These are phyloP conservation scores for Neosilurus mollespiculum DNA, from an alignment of 2,797 vertebrate species.

Conservation along the genomic window DNA sequence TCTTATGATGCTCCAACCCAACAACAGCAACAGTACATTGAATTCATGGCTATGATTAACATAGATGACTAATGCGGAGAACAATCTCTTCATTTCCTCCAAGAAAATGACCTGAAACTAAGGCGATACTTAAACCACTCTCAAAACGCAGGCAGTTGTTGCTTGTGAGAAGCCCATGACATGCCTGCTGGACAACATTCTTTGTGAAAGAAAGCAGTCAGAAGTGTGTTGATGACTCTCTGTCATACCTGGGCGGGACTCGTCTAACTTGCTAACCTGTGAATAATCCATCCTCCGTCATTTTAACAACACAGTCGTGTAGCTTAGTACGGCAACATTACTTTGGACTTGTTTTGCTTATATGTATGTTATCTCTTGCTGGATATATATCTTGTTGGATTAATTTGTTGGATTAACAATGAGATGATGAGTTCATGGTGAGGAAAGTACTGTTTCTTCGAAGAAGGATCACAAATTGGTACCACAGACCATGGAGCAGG, in stretches of 20 bases:
- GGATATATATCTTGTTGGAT: not conserved
- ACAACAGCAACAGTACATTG: not conserved
- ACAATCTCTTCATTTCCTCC: not conserved
- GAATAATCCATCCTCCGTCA: conserved; percentile 32
- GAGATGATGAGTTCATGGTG: conserved; percentile 2
- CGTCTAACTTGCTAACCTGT: conserved; percentile 66
- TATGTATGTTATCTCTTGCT: not conserved
- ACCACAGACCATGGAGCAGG: conserved; percentile 46
- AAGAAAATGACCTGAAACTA: conserved; percentile 15
- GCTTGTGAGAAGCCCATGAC: conserved; percentile 24
- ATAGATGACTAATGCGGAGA: not conserved
- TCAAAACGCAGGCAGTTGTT: conserved; percentile 19
- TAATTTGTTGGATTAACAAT: conserved; percentile 10
- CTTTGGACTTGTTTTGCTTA: not conserved
- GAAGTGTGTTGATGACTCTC: conserved; percentile 35
- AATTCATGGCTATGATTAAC: not conserved
- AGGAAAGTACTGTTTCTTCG: not conserved
- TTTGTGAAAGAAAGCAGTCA: conserved; percentile 55
- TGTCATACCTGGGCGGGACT: conserved; percentile 57
- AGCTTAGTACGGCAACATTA: not conserved
- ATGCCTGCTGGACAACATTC: conserved; percentile 71
- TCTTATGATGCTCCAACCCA: not conserved
- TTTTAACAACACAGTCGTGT: not conserved
- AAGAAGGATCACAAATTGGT: conserved; percentile 4
- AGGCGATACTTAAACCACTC: conserved; percentile 22